Evolutionary conservation across 2,113 vertebrate species (phyloP).

Genomic region (Hoplias malabaricus): DNA sequence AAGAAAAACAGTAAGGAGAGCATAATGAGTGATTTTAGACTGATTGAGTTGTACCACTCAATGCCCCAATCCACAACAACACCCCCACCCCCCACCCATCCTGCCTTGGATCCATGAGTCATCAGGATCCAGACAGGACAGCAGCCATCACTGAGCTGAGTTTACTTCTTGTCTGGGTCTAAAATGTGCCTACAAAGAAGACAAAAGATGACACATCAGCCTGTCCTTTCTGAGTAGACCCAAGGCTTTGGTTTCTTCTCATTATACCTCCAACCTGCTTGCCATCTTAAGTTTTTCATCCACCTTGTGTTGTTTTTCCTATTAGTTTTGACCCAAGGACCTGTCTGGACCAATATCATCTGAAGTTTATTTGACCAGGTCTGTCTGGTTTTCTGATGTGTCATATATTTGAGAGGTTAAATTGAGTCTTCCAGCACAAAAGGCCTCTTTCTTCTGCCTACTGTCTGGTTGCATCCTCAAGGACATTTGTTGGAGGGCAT

Average conservation of each 20-base stretch:
- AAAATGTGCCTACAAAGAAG: background rate
- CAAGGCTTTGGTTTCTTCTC: background rate
- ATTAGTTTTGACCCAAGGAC: conserved; percentile 12
- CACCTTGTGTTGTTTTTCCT: conserved; percentile 7
- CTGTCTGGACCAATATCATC: conserved; percentile 9
- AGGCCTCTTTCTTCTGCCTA: conserved; percentile 43
- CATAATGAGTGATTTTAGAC: conserved; percentile 29
- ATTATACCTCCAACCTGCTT: conserved; percentile 7
- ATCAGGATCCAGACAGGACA: conserved; percentile 64
- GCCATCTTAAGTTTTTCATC: conserved; percentile 7
- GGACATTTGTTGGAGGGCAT: conserved; percentile 17
- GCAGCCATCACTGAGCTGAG: conserved; percentile 42
- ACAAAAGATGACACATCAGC: conserved; percentile 60
- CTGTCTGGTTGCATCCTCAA: conserved; percentile 26
- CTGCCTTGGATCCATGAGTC: conserved; percentile 60
- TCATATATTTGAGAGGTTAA: conserved; percentile 51
- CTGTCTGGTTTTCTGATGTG: conserved; percentile 44
- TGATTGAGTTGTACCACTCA: conserved; percentile 28
- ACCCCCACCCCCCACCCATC: conserved; percentile 10
- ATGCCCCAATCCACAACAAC: too few species aligned
- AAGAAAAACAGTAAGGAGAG: background rate
- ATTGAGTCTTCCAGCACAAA: conserved; percentile 43
- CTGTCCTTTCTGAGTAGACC: background rate
- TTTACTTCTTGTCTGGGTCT: conserved; percentile 35
- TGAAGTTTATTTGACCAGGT: conserved; percentile 44